Percentiles rank a stretch among this genome's conserved stretches.
These are phyloP conservation scores for Tinea trinotella DNA, from an alignment of 2,888 invertebrate species.

Conservation along the genomic window DNA sequence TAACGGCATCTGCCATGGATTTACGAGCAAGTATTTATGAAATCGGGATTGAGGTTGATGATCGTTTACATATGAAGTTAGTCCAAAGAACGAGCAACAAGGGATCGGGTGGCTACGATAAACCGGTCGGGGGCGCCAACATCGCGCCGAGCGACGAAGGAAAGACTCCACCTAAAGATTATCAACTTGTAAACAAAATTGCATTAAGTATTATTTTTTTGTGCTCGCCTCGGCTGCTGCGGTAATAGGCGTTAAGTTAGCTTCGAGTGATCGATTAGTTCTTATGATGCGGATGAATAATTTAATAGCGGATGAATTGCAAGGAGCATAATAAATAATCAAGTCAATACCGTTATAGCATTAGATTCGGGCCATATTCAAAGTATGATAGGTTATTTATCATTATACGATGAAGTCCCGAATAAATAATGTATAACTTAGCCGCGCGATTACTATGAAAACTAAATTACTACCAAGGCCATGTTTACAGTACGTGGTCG, in stretches of 20 bases:
- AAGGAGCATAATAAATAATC: background rate
- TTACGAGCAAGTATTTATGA: slow-evolving; percentile 11
- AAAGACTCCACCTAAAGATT: slow-evolving; percentile 41
- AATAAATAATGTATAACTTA: background rate
- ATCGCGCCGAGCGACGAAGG: slow-evolving; percentile 31
- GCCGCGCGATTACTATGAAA: slow-evolving; percentile 25
- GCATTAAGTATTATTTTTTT: slow-evolving; percentile 47
- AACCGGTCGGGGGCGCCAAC: slow-evolving; percentile 68
- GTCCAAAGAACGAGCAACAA: slow-evolving; percentile 41
- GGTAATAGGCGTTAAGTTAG: background rate
- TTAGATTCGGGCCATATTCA: background rate
- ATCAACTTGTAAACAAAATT: slow-evolving; percentile 67
- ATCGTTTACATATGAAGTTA: slow-evolving; percentile 11
- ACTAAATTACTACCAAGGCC: slow-evolving; percentile 32
- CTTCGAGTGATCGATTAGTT: background rate
- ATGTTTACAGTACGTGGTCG: slow-evolving; percentile 28
- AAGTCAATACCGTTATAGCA: background rate
- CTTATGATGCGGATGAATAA: background rate
- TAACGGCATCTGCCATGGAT: slow-evolving; percentile 5
- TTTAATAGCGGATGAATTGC: background rate
- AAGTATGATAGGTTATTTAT: no score
- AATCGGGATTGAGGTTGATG: slow-evolving; percentile 11
- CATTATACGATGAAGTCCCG: background rate
- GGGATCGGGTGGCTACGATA: slow-evolving; percentile 62
- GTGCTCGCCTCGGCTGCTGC: background rate